Evolutionary conservation across 2,113 vertebrate species (phyloP), one percentile per base, ranked within the genome.

Genomic region (Leucopsar rothschildi): DNA sequence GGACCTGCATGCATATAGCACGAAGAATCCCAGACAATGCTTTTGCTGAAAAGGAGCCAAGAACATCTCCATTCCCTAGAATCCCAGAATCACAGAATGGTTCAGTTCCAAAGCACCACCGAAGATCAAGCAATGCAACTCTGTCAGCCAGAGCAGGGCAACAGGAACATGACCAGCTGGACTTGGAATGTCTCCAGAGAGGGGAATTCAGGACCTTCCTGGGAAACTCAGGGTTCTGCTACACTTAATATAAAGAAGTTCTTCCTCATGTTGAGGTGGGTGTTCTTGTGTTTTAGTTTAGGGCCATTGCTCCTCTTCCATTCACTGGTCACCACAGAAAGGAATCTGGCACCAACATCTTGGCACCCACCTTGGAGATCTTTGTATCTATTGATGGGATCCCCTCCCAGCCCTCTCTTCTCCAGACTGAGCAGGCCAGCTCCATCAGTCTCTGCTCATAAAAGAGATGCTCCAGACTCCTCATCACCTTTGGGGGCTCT

Each of bases 311-410:
- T 61, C 14, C 45, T 61, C 8, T 17, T 22, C 14, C 1, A 5
- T 10, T 60, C 0, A 0, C n/a, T 76, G 29, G 5, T 23, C 24
- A n/a, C 13, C 16, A 21, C 9, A 12, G 6, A 47, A 60, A 39
- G n/a, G 39, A 40, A 13, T n/a, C 45, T 52, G 28, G 2, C 20
- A 47, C 9, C 53, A n/a, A 0, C 2, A 4, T 45, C n/a, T n/a
- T n/a, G 69, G 2, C 28, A 45, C 2, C 10, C 6, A 2, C 9
- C 13, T 60, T n/a, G 7, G 24, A n/a, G 20, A 31, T 25, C 5
- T 29, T 60, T 29, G n/a, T n/a, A 4, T 8, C 20, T 2, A 25
- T 8, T 12, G 11, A 18, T 35, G 16, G 29, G 7, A 4, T 82
- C 6, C 5, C 19, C 20, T 59, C 15, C 25, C 33, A 73, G 8